Base-by-base conservation (phyloP, 2,113 vertebrate species). In the Lontra canadensis region DNA sequence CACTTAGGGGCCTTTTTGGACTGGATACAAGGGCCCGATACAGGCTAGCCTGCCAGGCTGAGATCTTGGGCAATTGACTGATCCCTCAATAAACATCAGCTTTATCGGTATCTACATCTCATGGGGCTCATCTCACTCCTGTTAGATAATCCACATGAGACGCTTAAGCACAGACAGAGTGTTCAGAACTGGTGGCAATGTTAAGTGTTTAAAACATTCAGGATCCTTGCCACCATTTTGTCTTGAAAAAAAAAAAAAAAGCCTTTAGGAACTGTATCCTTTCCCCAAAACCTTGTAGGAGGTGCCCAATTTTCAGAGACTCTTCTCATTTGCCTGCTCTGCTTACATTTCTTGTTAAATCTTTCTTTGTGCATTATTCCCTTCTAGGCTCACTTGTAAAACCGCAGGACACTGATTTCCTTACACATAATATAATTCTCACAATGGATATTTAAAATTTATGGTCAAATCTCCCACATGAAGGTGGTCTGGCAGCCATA, bases 311-410 rank as follows among this genome's bases (percentile, higher is more conserved):
- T 42, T 20, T 79, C 84, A 59, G 63, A 80, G 63, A 59, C 83
- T 25, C 90, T 79, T 25, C 73, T 95, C 63, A 17, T 29, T 74
- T 63, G 96, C 91, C 83, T 88, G 21, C 23, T 87, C 42, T 83
- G 95, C 93, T 96, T 96, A 73, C 94, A 94, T 79, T 96, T 92
- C 97, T 97, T 96, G 74, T 74, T 44, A 95, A 97, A 98, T 26
- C 34, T 96, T 98, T 95, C 90, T 97, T 93, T 94, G 97, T 98
- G 97, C 79, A 93, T 95, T 97, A 87, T 69, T 80, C 82, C n/a
- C 96, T 98, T 97, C 93, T 23, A 90, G 97, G 83, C 85, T 95
- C 84, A 36, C 97, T 98, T 98, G 97, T 99, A 98, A 99, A 99
- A 98, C 97, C 84, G 47, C 97, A 97, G 98, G 98, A 49, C 7